These are phyloP conservation scores for Ips typographus DNA, from an alignment of 1,140 invertebrate genomes.

Conservation along the genomic window DNA sequence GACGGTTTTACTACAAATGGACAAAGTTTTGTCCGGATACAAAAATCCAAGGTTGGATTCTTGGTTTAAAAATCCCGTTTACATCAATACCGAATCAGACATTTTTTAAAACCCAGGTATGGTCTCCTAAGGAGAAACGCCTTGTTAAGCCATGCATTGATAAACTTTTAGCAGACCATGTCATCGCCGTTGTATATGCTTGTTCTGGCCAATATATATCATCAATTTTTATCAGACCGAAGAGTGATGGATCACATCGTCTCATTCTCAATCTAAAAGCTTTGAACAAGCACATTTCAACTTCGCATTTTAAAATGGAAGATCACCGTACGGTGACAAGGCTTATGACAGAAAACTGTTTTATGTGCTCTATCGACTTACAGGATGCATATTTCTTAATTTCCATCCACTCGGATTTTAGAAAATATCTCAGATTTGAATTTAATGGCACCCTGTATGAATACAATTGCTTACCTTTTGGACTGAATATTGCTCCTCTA, in stretches of 20 bases:
- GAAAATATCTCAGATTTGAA: constrained; percentile 13
- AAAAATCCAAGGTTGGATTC: background rate
- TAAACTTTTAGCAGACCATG: background rate
- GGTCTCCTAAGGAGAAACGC: background rate
- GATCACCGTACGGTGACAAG: constrained; percentile 12
- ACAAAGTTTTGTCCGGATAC: background rate
- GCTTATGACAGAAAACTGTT: constrained; percentile 30
- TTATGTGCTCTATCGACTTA: background rate
- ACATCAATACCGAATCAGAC: background rate
- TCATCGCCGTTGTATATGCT: background rate
- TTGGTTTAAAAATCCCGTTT: background rate
- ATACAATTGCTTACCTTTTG: constrained; percentile 27
- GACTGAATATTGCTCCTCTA: background rate
- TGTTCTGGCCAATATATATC: background rate
- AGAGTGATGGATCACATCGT: background rate
- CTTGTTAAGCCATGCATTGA: background rate
- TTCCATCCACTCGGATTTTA: background rate
- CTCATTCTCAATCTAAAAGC: constrained; percentile 10
- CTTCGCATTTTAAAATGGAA: background rate
- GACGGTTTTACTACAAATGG: background rate
- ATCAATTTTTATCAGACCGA: background rate
- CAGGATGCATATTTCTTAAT: background rate
- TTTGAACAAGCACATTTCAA: background rate
- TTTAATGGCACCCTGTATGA: constrained; percentile 5
- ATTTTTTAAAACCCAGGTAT: background rate